Evolutionary conservation across 2,797 vertebrate genomes (phyloP), one percentile per base, ranked within the genome.

Genomic region (Sciurus carolinensis): DNA sequence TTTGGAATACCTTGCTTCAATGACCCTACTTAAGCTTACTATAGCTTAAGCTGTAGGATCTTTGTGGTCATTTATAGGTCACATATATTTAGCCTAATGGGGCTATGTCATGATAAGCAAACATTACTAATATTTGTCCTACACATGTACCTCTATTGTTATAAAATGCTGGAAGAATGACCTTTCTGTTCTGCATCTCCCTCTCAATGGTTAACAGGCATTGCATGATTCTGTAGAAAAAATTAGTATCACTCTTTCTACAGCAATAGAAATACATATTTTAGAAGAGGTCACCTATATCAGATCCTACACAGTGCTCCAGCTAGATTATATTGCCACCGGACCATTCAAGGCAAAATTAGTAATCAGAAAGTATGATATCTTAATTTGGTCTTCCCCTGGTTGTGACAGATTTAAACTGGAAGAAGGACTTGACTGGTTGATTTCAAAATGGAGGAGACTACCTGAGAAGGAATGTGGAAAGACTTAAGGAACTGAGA

Each of bases 61-160:
- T 80, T 91, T 80, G 14, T 20, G 89, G 3, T 33, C 36, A 52
- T 69, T 77, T 75, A 39, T 15, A 69, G 3, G 52, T 62, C 26
- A 89, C 69, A 77, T 36, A 57, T 73, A 94, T 91, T 97, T 71
- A 95, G 28, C 36, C 26, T 72, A 87, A 62, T 66, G 30, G n/a
- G 30, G 59, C 20, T 64, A 28, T 89, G 24, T 47, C 47, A n/a
- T 71, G 2, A 39, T 77, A 95, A 95, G 17, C 11, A 91, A 95
- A 79, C 4, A 36, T 22, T 67, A 73, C 28, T 69, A 76, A 81
- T 87, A 54, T 90, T 95, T 92, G 11, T 71, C 77, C 13, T 84
- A 26, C 28, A 26, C 17, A 18, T 17, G 7, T 36, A 81, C 33
- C 33, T 89, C n/a, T 91, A 44, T 11, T 69, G 47, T 79, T 80